phyloP scores from a whole-genome alignment of 2,888 invertebrate genomes.

The Helicoverpa assulta region DNA sequence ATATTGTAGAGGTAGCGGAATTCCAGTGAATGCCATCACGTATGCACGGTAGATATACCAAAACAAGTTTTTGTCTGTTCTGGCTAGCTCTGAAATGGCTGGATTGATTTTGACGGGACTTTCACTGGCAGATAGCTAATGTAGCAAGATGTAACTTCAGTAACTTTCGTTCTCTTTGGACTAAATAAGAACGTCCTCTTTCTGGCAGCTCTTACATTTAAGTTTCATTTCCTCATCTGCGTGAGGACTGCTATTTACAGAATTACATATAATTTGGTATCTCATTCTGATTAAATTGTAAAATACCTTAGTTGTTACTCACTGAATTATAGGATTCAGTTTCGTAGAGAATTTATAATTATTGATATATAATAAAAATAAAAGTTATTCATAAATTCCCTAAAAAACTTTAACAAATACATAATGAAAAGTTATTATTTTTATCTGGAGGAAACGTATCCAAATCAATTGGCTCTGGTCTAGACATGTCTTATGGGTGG shows the following conservation, averaged over 20 bases:
- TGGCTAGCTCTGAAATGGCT: too few species aligned
- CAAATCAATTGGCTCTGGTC: background rate
- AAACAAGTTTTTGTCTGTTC: too few species aligned
- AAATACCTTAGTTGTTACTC: background rate
- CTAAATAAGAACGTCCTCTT: slow-evolving; percentile 8
- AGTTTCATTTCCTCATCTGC: background rate
- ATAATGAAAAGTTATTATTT: slow-evolving; percentile 4
- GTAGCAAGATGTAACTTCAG: too few species aligned
- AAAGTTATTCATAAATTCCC: slow-evolving; percentile 31
- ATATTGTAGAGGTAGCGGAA: background rate
- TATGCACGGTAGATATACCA: background rate
- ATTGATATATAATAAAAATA: slow-evolving; percentile 3
- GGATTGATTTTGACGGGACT: too few species aligned
- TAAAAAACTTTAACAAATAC: slow-evolving; percentile 27
- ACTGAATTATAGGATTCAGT: slow-evolving; percentile 11
- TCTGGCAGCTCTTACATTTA: slow-evolving; percentile 1
- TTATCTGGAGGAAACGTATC: slow-evolving; percentile 3
- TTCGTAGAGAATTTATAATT: slow-evolving; percentile 37
- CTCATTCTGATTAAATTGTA: too few species aligned
- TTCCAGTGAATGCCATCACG: too few species aligned
- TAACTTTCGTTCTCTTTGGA: too few species aligned
- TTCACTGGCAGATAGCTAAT: too few species aligned
- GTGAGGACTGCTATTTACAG: slow-evolving; percentile 30
- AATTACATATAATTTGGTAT: slow-evolving; percentile 21
- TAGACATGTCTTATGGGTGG: slow-evolving; percentile 1